Evolutionary conservation across 53 echinoderm and acorn worm genomes (phyloP).

Genomic region (Crossaster papposus): DNA sequence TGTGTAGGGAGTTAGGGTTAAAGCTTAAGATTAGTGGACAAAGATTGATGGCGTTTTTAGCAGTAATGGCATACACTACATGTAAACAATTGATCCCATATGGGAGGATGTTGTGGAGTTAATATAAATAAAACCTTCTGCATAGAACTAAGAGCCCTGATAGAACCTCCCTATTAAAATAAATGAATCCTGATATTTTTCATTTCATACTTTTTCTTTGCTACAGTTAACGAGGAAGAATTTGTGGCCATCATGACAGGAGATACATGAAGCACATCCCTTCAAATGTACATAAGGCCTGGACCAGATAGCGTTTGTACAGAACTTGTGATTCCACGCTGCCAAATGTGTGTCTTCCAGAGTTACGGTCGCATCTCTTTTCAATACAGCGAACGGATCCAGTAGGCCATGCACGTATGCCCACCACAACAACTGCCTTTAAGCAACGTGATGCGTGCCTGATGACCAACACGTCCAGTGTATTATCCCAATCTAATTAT

Average conservation of each 20-base stretch:
- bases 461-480: no score
- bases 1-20: no score
- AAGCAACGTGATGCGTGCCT: no score
- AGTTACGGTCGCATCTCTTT: background rate
- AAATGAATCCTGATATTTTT: background rate
- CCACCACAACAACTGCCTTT: no score
- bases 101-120: background rate
- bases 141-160: no score
- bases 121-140: no score
- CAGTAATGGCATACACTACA: background rate
- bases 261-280: slow-evolving; percentile 77
- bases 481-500: no score
- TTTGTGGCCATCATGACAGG: slow-evolving; percentile 98
- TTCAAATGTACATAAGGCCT: slow-evolving; percentile 19
- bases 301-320: slow-evolving; percentile 31
- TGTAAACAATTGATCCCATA: background rate
- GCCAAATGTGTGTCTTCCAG: background rate
- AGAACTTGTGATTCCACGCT: background rate
- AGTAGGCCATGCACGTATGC: no score
- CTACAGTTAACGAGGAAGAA: slow-evolving; percentile 85
- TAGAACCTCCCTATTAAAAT: no score
- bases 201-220: slow-evolving; percentile 4
- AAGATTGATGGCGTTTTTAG: no score
- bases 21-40: background rate
- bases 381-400: background rate